Evolutionary conservation across 2,888 invertebrate species (phyloP), one percentile per base, ranked within the genome.

Genomic region (Cabera pusaria): DNA sequence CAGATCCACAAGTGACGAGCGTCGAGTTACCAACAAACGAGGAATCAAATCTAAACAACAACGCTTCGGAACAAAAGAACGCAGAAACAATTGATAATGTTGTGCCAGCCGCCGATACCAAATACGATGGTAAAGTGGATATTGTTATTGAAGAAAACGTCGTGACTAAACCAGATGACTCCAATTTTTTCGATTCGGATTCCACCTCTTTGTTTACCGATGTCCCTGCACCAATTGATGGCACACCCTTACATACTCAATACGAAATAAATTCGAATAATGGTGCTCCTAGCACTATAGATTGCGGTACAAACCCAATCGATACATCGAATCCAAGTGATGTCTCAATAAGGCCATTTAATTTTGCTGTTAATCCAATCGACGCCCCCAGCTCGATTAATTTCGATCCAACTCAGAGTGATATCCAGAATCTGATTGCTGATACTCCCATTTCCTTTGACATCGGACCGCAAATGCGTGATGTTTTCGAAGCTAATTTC

Each of bases 101-200:
- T 27, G 42, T 58, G 32, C 26, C 29, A 20, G 43, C 31, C 25
- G 55, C 54, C 24, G 49, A 51, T 32, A 59, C 9, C 5, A 38
- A 45, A 21, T 22, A 9, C 12, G 28, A 33, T 3, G 57, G 35
- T 23, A 60, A 69, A 34, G 18, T 79, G 1, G 71, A 76, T 19
- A 59, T 78, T 31, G 46, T 74, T 17, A 65, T 82, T 17, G 73
- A 77, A 52, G 72, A 77, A 56, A 64, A 52, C 37, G 42, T 69
- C 4, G 51, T 25, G 0, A 32, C 10, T 38, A 7, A 23, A 5
- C 7, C 18, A 19, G 27, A 27, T 5, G 38, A 31, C n/a, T n/a
- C n/a, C n/a, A n/a, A n/a, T n/a, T n/a, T n/a, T n/a, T n/a, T n/a
- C n/a, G n/a, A n/a, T n/a, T n/a, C n/a, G n/a, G n/a, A n/a, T n/a